phyloP scores from a whole-genome alignment of 2,113 vertebrate genomes.

The Hirundichthys speculiger region DNA sequence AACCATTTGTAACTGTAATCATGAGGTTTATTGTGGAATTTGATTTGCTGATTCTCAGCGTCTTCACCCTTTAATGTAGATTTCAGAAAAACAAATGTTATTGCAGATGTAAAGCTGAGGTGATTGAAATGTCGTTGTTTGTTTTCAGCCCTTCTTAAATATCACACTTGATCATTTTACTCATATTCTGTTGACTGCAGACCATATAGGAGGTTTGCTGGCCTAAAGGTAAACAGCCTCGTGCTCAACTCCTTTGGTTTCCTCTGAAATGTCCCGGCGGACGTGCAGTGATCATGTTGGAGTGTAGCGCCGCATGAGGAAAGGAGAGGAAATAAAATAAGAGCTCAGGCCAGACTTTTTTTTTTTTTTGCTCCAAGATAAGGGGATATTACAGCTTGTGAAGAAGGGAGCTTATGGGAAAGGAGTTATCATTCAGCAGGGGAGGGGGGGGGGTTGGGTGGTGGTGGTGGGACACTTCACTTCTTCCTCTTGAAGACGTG shows the following conservation, averaged over 20 bases:
- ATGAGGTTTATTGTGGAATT: neutral
- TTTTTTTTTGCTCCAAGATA: conserved; percentile 48
- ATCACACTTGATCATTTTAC: neutral
- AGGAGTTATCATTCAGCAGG: conserved; percentile 42
- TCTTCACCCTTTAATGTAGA: too few species aligned
- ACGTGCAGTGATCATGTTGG: conserved; percentile 31
- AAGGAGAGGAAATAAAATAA: conserved; percentile 42
- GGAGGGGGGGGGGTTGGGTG: too few species aligned
- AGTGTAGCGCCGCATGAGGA: neutral
- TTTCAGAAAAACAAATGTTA: too few species aligned
- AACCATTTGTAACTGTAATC: neutral
- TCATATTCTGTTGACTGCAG: neutral
- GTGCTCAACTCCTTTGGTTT: neutral
- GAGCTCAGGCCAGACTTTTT: conserved; percentile 15
- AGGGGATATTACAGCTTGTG: conserved; percentile 46
- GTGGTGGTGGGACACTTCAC: conserved; percentile 21
- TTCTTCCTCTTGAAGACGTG: conserved; percentile 43
- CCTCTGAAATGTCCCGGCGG: conserved; percentile 24
- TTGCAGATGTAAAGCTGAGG: too few species aligned
- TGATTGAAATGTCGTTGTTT: neutral
- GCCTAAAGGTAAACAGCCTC: conserved; percentile 11
- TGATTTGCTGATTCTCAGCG: too few species aligned
- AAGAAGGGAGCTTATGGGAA: conserved; percentile 38
- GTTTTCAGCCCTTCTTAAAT: neutral
- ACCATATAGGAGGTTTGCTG: neutral